Base-by-base conservation (phyloP, 2,888 invertebrate species). In the Lysandra bellargus region DNA sequence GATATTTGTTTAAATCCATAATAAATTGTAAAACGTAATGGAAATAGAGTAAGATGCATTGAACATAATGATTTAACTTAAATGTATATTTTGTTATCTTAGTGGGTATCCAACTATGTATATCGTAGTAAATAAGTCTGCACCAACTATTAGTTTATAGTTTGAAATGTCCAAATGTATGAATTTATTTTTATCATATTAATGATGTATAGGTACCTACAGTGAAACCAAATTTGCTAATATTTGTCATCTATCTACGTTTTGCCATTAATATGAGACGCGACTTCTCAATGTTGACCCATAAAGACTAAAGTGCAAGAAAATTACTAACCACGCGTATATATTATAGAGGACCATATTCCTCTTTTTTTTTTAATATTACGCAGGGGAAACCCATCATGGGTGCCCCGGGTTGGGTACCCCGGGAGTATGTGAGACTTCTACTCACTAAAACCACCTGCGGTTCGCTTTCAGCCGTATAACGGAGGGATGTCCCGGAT, bases 41-140 rank as follows among this genome's bases (percentile, higher is more conserved):
- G 0, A 1, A 57, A 1, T 17, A 57, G 17, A 14, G 14, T 17
- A 49, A 49, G n/a, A 61, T 30, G 30, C 30, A 69, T 69, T 61
- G 61, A 61, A 23, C 9, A 61, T 1, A 69, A 33, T 2, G 4
- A 61, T 23, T 64, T 30, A 1, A 69, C 17, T 4, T 14, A 69
- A 37, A 12, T 64, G 30, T 64, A 64, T 64, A 64, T 64, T 64
- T 69, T 69, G 69, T 69, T 69, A 69, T 69, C 33, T 37, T 69
- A 69, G 33, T 33, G 14, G 14, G 5, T 69, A 69, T 37, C 57
- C 4, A 53, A 12, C 57, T 57, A 17, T 17, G 57, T 4, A 57
- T 57, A 57, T 57, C 4, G 17, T 17, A 57, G 57, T 57, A 4
- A 14, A 4, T 57, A 57, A 17, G 57, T 57, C 57, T 9, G 33